Evolutionary conservation across 2,113 vertebrate genomes (phyloP).

Genomic region (Vulpes vulpes): DNA sequence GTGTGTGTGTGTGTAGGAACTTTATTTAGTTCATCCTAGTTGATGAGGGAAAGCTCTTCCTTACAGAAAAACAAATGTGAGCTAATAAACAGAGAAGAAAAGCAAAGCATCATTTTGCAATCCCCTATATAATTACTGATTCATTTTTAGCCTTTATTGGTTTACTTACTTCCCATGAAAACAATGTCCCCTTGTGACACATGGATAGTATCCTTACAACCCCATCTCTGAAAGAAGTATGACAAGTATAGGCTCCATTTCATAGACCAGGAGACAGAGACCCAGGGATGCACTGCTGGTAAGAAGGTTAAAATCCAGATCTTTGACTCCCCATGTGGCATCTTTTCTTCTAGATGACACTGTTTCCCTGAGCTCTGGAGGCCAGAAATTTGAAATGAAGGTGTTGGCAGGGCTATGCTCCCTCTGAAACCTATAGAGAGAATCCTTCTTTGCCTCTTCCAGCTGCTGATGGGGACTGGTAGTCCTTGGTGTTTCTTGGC

Average conservation of each 20-base stretch:
- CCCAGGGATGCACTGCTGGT: rapidly evolving
- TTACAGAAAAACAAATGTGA: not conserved
- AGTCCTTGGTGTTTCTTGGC: not conserved
- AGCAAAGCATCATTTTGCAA: not conserved
- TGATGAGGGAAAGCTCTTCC: not conserved
- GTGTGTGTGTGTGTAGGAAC: too few species aligned
- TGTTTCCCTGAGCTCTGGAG: not conserved
- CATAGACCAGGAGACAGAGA: not conserved
- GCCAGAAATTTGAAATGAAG: not conserved
- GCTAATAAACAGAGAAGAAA: not conserved
- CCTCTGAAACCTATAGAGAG: not conserved
- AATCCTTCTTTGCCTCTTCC: not conserved
- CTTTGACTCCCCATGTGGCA: not conserved
- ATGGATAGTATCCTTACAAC: not conserved
- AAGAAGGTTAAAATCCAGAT: not conserved
- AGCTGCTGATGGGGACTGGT: not conserved
- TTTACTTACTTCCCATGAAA: not conserved
- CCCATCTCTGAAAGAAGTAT: not conserved
- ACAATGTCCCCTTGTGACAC: not conserved
- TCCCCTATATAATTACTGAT: not conserved
- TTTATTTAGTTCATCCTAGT: not conserved
- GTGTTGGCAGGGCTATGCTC: rapidly evolving
- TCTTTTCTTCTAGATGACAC: not conserved
- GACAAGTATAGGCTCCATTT: not conserved
- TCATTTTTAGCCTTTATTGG: not conserved